Percentiles rank a stretch among this genome's conserved stretches.
These are phyloP conservation scores for Monochamus saltuarius DNA, from an alignment of 1,140 invertebrate species.

Conservation along the genomic window DNA sequence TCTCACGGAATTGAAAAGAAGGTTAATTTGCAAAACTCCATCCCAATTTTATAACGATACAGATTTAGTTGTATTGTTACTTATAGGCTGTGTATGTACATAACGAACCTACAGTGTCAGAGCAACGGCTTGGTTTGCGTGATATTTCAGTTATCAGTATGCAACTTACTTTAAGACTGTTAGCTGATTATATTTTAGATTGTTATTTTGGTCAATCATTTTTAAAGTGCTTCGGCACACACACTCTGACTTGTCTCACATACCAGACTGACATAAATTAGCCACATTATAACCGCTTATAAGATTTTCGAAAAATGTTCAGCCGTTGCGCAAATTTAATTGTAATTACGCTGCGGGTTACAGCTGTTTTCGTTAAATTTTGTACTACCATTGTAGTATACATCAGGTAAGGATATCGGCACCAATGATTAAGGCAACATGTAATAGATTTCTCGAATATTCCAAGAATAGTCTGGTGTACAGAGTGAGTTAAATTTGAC, in stretches of 20 bases:
- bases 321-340: background rate
- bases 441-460: no score
- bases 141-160: slow-evolving; percentile 44
- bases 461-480: no score
- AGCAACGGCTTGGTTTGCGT: slow-evolving; percentile 40
- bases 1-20: background rate
- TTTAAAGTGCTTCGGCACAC: background rate
- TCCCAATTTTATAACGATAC: slow-evolving; percentile 7
- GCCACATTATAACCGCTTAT: background rate
- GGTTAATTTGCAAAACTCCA: slow-evolving; percentile 5
- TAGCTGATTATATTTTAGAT: slow-evolving; percentile 43
- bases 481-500: no score
- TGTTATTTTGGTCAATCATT: slow-evolving; percentile 39
- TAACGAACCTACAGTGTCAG: slow-evolving; percentile 40
- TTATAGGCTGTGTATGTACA: slow-evolving; percentile 51
- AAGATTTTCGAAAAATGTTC: slow-evolving; percentile 8
- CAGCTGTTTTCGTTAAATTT: background rate
- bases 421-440: no score
- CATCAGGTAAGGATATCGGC: no score
- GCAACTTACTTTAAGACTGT: slow-evolving; percentile 49
- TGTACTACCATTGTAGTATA: no score
- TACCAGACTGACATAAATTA: background rate
- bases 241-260: slow-evolving; percentile 16
- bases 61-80: slow-evolving; percentile 32
- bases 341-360: background rate